Evolutionary conservation across 1,140 invertebrate genomes (phyloP).

Genomic region (Brachionus calyciflorus): DNA sequence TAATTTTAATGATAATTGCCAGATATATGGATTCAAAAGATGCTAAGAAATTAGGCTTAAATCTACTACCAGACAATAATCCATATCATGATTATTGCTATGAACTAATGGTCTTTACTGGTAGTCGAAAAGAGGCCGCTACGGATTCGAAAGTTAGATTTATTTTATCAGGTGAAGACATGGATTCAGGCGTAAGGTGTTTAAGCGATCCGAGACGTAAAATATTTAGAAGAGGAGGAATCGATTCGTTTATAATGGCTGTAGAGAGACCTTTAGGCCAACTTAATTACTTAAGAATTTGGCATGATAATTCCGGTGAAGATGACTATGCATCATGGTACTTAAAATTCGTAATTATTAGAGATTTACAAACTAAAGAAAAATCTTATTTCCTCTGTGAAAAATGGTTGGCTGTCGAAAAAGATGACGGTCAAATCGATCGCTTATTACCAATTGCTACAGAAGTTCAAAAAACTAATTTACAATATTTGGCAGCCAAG

Average conservation of each 20-base stretch:
- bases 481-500: constrained; percentile 13
- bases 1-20: constrained; percentile 62
- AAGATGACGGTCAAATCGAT: constrained; percentile 61
- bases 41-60: constrained; percentile 54
- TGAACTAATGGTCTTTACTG: constrained; percentile 53
- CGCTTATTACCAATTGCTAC: constrained; percentile 51
- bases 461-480: constrained; percentile 29
- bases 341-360: constrained; percentile 62
- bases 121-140: constrained; percentile 51
- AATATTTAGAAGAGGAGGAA: constrained; percentile 55
- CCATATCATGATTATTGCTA: constrained; percentile 52
- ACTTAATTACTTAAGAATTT: constrained; percentile 63
- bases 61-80: constrained; percentile 53
- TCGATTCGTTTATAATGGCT: constrained; percentile 64
- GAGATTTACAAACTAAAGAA: constrained; percentile 64
- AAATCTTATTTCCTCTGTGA: constrained; percentile 61
- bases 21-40: constrained; percentile 62
- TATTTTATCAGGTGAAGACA: constrained; percentile 46
- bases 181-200: constrained; percentile 17
- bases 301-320: constrained; percentile 65
- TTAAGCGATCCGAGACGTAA: constrained; percentile 46
- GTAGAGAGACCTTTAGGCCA: constrained; percentile 62
- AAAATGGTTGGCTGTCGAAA: constrained; percentile 59
- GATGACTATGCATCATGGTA: constrained; percentile 64
- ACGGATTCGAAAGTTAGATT: constrained; percentile 48